These are phyloP conservation scores for Rhinichthys klamathensis DNA, from an alignment of 2,113 vertebrate genomes.

Conservation along the genomic window DNA sequence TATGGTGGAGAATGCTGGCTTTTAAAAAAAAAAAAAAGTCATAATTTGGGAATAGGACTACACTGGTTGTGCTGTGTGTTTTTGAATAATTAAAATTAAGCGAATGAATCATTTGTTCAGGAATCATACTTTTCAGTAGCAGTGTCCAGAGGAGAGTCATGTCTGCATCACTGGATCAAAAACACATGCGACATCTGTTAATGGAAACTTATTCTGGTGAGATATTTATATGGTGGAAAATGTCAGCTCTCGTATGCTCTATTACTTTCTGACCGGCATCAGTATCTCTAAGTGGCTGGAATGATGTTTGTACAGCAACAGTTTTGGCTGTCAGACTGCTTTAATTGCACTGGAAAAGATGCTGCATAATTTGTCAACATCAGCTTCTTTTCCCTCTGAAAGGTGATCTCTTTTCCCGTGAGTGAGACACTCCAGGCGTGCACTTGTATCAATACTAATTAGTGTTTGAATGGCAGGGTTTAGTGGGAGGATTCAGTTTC, in stretches of 20 bases:
- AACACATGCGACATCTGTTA: background rate
- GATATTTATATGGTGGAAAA: background rate
- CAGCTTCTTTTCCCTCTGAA: slow-evolving; percentile 49
- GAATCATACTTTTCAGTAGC: background rate
- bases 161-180: background rate
- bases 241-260: background rate
- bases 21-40: no score
- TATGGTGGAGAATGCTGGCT: background rate
- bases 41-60: background rate
- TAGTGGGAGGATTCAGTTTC: slow-evolving; percentile 6
- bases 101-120: background rate
- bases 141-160: no score
- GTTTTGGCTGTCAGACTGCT: background rate
- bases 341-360: background rate
- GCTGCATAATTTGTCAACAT: slow-evolving; percentile 32
- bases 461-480: slow-evolving; percentile 18
- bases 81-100: background rate
- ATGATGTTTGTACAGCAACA: background rate
- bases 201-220: background rate
- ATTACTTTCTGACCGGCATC: background rate
- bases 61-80: background rate
- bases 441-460: slow-evolving; percentile 59
- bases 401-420: slow-evolving; percentile 24
- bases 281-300: background rate
- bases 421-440: slow-evolving; percentile 29